phyloP scores from a whole-genome alignment of 2,113 vertebrate genomes.

The Gorsachius goisagi region DNA sequence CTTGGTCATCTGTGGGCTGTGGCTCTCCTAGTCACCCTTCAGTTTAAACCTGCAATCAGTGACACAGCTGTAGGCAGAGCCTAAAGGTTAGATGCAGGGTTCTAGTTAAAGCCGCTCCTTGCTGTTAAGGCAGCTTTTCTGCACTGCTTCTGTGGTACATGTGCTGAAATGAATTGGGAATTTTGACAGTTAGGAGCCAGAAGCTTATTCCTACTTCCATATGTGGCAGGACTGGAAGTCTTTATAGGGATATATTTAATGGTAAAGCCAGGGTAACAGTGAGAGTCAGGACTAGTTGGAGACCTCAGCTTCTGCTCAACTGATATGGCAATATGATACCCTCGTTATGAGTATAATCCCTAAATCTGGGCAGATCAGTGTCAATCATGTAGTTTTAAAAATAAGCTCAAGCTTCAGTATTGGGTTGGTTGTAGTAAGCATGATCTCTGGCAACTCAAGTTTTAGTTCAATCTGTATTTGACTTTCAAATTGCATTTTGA shows the following conservation, averaged over 20 bases:
- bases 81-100: not conserved
- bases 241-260: not conserved
- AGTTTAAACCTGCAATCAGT: not conserved
- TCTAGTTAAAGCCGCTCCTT: not conserved
- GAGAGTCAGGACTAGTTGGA: not conserved
- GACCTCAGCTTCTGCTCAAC: not conserved
- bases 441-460: not conserved
- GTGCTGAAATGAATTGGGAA: not conserved
- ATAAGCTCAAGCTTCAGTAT: not conserved
- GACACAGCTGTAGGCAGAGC: not conserved
- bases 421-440: not conserved
- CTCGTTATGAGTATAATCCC: not conserved
- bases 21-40: not conserved
- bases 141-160: not conserved
- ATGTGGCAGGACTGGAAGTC: not conserved
- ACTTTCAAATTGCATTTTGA: conserved; percentile 6
- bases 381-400: not conserved
- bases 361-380: not conserved
- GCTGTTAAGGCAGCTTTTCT: not conserved
- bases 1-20: conserved; percentile 4
- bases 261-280: not conserved
- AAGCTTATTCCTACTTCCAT: not conserved
- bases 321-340: not conserved
- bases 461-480: not conserved
- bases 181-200: not conserved